phyloP scores from a whole-genome alignment of 2,888 invertebrate genomes.

The Stegana nigrithorax region DNA sequence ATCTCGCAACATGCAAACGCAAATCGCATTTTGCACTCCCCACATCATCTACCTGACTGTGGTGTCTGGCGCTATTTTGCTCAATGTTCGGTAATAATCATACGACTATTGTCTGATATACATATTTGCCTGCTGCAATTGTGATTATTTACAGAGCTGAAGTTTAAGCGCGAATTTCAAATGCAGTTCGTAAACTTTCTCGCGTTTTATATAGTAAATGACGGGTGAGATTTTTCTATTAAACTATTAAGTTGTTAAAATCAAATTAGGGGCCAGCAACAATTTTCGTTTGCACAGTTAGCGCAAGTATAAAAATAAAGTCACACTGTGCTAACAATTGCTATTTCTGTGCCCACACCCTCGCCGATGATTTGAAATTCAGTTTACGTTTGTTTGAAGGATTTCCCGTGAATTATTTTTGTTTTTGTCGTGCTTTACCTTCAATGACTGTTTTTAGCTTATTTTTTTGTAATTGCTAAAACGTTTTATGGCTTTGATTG shows the following conservation, averaged over 20 bases:
- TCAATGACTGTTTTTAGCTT: not conserved
- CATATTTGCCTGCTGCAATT: too few species aligned
- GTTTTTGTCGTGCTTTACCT: conserved; percentile 33
- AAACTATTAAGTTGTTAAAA: conserved; percentile 62
- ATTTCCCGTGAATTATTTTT: conserved; percentile 20
- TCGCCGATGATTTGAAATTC: conserved; percentile 15
- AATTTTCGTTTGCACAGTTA: conserved; percentile 23
- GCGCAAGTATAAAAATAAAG: conserved; percentile 19
- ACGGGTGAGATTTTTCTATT: too few species aligned
- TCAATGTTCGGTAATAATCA: too few species aligned
- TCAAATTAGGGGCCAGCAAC: conserved; percentile 42
- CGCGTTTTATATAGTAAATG: too few species aligned
- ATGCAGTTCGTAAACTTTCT: too few species aligned
- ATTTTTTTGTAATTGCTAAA: conserved; percentile 1
- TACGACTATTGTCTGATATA: too few species aligned
- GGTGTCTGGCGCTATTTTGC: too few species aligned
- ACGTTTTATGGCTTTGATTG: conserved; percentile 3
- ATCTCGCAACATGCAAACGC: too few species aligned
- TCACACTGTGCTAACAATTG: not conserved
- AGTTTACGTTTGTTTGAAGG: not conserved
- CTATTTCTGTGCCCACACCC: conserved; percentile 13
- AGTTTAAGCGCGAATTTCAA: too few species aligned
- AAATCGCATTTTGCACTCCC: too few species aligned
- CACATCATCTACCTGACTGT: too few species aligned
- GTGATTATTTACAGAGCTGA: too few species aligned